Conservation (phyloP, 2,888 invertebrate genomes). For the Heliconius aoede region DNA sequence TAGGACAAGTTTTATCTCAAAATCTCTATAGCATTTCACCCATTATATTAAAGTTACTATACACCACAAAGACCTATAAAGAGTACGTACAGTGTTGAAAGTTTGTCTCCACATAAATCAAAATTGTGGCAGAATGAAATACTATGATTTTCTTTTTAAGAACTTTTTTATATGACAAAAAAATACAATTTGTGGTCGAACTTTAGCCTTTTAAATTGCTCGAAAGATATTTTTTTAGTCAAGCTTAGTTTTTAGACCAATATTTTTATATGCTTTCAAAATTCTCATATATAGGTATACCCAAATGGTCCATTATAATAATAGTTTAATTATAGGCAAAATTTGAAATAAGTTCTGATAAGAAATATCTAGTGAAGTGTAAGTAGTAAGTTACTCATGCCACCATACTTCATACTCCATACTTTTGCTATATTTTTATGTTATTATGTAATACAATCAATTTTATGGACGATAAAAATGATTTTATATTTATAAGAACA, state of each 20-base stretch:
- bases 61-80: conserved; percentile 23
- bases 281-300: neutral
- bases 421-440: neutral
- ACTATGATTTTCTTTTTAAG: neutral
- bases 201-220: neutral
- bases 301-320: neutral
- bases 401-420: too few relatives aligned
- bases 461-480: neutral
- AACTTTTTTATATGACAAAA: conserved; percentile 4
- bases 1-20: conserved; percentile 28
- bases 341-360: neutral
- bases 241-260: neutral
- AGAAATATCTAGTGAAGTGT: neutral
- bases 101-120: conserved; percentile 18
- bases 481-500: neutral
- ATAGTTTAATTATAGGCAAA: neutral
- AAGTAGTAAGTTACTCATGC: too few relatives aligned
- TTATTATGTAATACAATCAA: neutral
- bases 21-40: conserved; percentile 31
- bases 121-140: conserved; percentile 16
- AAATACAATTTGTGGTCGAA: neutral
- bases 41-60: conserved; percentile 30
- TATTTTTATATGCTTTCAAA: neutral
- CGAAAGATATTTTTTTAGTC: neutral
- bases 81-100: conserved; percentile 21